Conservation (phyloP, 2,888 invertebrate species). For the Bruchidius siliquastri region DNA sequence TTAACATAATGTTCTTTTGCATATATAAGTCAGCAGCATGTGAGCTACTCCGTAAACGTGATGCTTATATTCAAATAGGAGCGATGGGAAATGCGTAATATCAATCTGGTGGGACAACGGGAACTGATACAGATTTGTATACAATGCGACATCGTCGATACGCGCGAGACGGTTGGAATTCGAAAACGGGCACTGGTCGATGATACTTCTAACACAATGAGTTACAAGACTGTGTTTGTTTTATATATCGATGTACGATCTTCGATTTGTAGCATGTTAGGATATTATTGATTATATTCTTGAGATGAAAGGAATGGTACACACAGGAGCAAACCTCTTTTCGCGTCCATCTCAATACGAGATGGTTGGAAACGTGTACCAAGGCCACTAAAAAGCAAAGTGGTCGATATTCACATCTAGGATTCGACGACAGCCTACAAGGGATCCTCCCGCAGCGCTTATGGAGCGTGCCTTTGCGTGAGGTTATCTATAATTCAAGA, state of each 20-base stretch:
- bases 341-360: too few species aligned
- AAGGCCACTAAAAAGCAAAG: too few species aligned
- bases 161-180: not conserved
- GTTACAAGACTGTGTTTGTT: not conserved
- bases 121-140: not conserved
- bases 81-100: not conserved
- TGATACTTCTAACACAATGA: not conserved
- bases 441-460: too few species aligned
- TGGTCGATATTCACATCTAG: too few species aligned
- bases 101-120: not conserved
- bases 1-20: conserved; percentile 25
- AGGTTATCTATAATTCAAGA: too few species aligned
- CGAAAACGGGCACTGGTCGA: not conserved
- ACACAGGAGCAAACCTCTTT: too few species aligned
- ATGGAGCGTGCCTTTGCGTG: too few species aligned
- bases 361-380: too few species aligned
- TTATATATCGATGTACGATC: not conserved
- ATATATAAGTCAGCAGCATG: conserved; percentile 23
- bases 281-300: not conserved
- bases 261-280: not conserved
- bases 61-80: not conserved
- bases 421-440: too few species aligned
- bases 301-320: too few species aligned
- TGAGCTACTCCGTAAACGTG: not conserved
- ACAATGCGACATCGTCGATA: not conserved